phyloP scores from a whole-genome alignment of 2,113 vertebrate genomes.

The Brienomyrus brachyistius region DNA sequence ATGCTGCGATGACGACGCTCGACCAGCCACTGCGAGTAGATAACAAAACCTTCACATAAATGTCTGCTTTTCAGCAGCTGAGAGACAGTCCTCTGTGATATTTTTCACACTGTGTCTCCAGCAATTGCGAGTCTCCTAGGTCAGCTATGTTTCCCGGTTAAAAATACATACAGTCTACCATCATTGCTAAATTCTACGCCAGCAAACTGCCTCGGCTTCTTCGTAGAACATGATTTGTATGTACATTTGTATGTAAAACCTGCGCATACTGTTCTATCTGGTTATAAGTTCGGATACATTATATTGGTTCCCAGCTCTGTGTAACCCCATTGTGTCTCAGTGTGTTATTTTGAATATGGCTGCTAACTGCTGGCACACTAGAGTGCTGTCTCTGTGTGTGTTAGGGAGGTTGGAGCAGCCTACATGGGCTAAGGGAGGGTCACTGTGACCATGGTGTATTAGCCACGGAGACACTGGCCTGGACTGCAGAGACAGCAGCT shows the following conservation, averaged over 20 bases:
- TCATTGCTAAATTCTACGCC: neutral
- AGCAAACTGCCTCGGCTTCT: neutral
- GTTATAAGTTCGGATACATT: neutral
- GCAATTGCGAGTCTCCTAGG: slow-evolving; percentile 12
- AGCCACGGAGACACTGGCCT: neutral
- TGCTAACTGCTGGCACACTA: neutral
- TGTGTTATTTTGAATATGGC: slow-evolving; percentile 33
- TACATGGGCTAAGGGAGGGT: neutral
- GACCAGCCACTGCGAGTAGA: slow-evolving; percentile 18
- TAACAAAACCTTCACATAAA: neutral
- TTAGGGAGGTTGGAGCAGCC: neutral
- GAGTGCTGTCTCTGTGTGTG: neutral
- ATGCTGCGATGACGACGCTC: neutral
- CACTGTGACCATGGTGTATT: neutral
- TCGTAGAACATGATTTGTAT: slow-evolving; percentile 29
- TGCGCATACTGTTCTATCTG: neutral
- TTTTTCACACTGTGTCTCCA: slow-evolving; percentile 42
- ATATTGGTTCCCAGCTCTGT: neutral
- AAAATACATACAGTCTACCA: neutral
- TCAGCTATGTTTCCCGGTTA: neutral
- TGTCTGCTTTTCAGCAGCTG: slow-evolving; percentile 54
- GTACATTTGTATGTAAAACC: slow-evolving; percentile 26
- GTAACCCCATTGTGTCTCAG: slow-evolving; percentile 28
- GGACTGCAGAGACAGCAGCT: neutral
- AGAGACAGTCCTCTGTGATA: slow-evolving; percentile 43